Percentiles rank a stretch among this genome's conserved stretches.
Evolutionary conservation across 2,113 vertebrate genomes (phyloP).

Genomic region (Gnathonemus echidnorhynchus): DNA sequence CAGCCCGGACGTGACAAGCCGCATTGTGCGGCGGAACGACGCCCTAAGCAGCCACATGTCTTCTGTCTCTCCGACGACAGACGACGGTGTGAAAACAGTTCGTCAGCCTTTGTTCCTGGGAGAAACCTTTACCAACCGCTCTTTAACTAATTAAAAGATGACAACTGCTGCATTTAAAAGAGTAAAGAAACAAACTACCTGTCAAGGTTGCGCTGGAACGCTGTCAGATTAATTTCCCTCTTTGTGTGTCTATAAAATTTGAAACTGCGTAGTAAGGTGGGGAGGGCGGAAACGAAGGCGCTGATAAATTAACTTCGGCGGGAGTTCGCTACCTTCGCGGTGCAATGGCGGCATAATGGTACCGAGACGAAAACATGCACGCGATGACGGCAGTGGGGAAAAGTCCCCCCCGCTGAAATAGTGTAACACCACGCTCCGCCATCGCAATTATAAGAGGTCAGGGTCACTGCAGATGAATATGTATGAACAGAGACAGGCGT

Average conservation of each 20-base stretch:
- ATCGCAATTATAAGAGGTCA: conserved; percentile 2
- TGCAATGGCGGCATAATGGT: background rate
- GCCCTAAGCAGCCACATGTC: conserved; percentile 5
- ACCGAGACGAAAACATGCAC: conserved; percentile 3
- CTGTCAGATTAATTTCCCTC: conserved; percentile 24
- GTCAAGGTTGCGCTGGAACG: conserved; percentile 32
- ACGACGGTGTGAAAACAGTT: conserved; percentile 27
- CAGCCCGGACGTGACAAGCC: conserved; percentile 23
- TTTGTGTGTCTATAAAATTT: conserved; percentile 20
- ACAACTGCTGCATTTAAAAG: conserved; percentile 34
- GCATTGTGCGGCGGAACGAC: conserved; percentile 31
- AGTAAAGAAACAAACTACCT: conserved; percentile 21
- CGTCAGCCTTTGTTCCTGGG: conserved; percentile 31
- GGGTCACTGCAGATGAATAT: conserved; percentile 1
- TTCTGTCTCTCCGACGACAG: conserved; percentile 27
- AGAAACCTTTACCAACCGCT: conserved; percentile 30
- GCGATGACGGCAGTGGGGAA: background rate
- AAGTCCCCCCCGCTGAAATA: background rate
- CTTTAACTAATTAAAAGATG: conserved; percentile 36
- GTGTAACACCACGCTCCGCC: background rate
- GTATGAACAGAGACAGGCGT: conserved; percentile 12
- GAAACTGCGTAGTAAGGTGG: conserved; percentile 23
- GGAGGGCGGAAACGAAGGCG: background rate
- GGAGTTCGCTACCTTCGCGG: background rate
- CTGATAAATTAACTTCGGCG: background rate